Percentiles rank a stretch among this genome's conserved stretches.
Conservation (phyloP, 2,797 vertebrate species). For the Sparidentex hasta region DNA sequence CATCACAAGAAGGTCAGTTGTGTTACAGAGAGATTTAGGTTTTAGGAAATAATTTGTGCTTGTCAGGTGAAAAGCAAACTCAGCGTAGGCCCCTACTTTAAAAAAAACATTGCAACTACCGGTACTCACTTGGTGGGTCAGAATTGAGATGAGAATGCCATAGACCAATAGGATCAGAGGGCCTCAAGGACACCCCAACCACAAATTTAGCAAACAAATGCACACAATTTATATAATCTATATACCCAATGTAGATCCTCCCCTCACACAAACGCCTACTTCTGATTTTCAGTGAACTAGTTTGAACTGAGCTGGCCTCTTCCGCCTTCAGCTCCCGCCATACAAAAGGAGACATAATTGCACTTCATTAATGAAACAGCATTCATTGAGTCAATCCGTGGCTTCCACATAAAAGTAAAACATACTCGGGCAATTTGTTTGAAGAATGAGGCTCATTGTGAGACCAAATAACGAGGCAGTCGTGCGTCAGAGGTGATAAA, state of each 20-base stretch:
- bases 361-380: constrained; percentile 6
- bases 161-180: background rate
- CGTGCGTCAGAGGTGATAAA: background rate
- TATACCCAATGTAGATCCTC: background rate
- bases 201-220: background rate
- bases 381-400: background rate
- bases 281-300: constrained; percentile 1
- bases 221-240: background rate
- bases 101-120: too few species aligned
- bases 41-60: background rate
- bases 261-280: background rate
- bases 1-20: background rate
- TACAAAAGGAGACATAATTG: constrained; percentile 28
- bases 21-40: background rate
- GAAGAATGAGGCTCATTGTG: background rate
- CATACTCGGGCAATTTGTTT: background rate
- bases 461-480: background rate
- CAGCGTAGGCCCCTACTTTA: background rate
- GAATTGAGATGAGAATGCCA: background rate
- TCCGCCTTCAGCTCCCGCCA: constrained; percentile 29
- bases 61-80: background rate
- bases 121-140: background rate
- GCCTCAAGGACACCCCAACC: too few species aligned
- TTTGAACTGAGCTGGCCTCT: constrained; percentile 1
- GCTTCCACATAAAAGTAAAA: background rate